These are phyloP conservation scores for Probosciger aterrimus DNA, from an alignment of 2,113 vertebrate genomes.

Conservation along the genomic window DNA sequence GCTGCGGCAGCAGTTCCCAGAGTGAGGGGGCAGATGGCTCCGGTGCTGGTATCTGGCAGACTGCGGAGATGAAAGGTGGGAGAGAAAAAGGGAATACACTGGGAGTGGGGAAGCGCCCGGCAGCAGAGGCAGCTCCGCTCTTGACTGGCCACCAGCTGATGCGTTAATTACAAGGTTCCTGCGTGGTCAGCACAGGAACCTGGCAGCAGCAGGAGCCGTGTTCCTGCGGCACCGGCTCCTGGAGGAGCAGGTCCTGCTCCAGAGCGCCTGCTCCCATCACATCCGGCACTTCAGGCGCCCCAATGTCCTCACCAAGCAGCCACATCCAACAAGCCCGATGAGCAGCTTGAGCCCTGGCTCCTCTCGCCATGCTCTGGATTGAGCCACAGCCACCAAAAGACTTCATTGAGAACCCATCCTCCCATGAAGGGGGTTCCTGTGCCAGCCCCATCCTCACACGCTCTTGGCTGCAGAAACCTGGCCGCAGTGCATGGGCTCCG, in stretches of 20 bases:
- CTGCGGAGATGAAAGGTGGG: background rate
- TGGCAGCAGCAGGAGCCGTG: background rate
- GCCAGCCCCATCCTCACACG: background rate
- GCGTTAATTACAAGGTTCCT: constrained; percentile 13
- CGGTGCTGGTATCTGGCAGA: background rate
- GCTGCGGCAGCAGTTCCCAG: background rate
- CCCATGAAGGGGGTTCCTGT: accelerated
- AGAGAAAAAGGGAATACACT: background rate
- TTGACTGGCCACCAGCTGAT: constrained; percentile 42
- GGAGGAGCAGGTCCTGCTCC: background rate
- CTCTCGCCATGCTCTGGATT: background rate
- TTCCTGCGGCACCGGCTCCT: background rate
- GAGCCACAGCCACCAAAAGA: background rate
- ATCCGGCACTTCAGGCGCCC: background rate
- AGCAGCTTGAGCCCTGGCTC: background rate
- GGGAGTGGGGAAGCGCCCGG: background rate
- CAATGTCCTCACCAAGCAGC: background rate
- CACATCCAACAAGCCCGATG: background rate
- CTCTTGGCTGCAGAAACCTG: background rate
- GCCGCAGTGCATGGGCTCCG: background rate
- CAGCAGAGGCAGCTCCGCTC: background rate
- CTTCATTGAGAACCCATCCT: background rate
- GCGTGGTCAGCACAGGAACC: background rate
- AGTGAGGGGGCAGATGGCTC: background rate
- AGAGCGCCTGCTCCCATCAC: background rate